Conservation (phyloP, 2,797 vertebrate species). For the Coregonus suidteri region DNA sequence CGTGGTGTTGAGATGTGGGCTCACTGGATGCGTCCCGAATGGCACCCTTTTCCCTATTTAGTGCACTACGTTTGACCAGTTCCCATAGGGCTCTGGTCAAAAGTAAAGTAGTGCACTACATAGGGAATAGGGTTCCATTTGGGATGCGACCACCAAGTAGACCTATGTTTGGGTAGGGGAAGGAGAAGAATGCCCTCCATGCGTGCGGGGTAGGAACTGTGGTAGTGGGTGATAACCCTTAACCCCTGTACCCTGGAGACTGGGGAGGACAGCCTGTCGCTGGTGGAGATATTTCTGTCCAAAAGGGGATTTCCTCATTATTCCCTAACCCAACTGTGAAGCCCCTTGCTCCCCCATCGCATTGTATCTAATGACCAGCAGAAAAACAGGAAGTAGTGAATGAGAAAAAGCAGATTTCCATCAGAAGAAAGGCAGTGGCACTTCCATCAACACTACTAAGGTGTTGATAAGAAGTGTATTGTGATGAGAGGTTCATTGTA, state of each 20-base stretch:
- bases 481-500: background rate
- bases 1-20: slow-evolving; percentile 1
- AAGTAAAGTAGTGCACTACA: too few species aligned
- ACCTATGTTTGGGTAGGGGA: background rate
- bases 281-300: background rate
- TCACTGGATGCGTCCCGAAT: background rate
- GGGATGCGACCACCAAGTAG: too few species aligned
- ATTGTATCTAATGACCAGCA: slow-evolving; percentile 24
- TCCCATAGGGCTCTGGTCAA: too few species aligned
- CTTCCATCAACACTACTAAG: background rate
- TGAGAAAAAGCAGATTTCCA: background rate
- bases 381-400: slow-evolving; percentile 18
- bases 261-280: slow-evolving; percentile 13
- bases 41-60: background rate
- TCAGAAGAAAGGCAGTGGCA: background rate
- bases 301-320: slow-evolving; percentile 9
- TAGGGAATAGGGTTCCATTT: too few species aligned
- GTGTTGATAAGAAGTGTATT: background rate
- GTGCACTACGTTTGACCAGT: background rate
- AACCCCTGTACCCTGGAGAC: slow-evolving; percentile 15
- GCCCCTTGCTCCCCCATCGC: background rate
- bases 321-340: background rate
- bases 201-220: slow-evolving; percentile 7
- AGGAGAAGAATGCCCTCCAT: slow-evolving; percentile 4
- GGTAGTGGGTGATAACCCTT: slow-evolving; percentile 22